These are phyloP conservation scores for Zosterops pallidus DNA, from an alignment of 2,113 vertebrate species.

Conservation along the genomic window DNA sequence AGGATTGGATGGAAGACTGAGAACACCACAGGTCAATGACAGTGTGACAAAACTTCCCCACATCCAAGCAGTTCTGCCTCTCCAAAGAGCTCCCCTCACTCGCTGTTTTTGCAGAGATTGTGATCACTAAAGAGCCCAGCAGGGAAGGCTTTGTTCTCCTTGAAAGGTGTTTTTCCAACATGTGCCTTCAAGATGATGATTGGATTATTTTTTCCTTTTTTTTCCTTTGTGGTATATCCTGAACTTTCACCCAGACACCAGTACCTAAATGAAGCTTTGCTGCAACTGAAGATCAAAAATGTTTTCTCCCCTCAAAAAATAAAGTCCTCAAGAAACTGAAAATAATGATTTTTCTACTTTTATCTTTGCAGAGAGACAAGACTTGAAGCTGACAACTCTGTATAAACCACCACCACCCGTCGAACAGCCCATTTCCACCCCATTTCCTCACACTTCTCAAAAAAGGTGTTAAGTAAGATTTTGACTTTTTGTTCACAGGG, in stretches of 20 bases:
- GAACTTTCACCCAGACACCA: not conserved
- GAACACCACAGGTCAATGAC: not conserved
- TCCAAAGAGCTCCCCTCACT: not conserved
- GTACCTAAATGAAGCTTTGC: not conserved
- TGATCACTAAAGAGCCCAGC: not conserved
- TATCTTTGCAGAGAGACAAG: not conserved
- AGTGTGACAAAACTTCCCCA: not conserved
- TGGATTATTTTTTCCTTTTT: not conserved
- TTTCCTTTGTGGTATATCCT: not conserved
- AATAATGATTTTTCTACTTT: not conserved
- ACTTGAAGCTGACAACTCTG: not conserved
- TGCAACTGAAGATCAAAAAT: not conserved
- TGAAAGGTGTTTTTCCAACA: not conserved
- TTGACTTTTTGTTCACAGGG: not conserved
- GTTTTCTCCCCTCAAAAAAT: not conserved
- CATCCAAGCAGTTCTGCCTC: not conserved
- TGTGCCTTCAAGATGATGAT: accelerated
- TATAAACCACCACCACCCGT: not conserved
- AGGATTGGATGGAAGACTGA: not conserved
- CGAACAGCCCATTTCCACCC: not conserved
- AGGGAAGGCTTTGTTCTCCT: not conserved
- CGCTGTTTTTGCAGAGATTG: not conserved
- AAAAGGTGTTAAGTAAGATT: not conserved
- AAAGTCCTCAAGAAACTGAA: not conserved
- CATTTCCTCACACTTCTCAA: not conserved